Evolutionary conservation across 2,888 invertebrate genomes (phyloP), one percentile per base, ranked within the genome.

Genomic region (Amphipoea lucens): DNA sequence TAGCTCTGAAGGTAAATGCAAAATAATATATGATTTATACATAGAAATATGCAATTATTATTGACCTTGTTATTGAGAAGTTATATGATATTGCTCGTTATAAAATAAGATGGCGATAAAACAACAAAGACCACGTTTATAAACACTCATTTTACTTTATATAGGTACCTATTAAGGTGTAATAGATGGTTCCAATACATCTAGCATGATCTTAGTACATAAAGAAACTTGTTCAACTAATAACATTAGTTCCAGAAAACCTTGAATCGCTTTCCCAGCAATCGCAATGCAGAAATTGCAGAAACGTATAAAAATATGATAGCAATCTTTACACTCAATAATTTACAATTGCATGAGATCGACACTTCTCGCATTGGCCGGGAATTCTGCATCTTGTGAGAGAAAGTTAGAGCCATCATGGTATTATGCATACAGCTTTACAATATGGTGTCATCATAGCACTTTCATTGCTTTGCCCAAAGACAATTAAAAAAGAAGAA

Each of bases 11-110:
- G 65, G 65, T 66, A 42, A 81, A 73, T n/a, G 23, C 54, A 66
- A 54, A n/a, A n/a, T 66, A 23, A n/a, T 70, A 23, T 40, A 73
- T 74, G 5, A 5, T 20, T 40, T 62, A 66, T 67, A 40, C n/a
- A 48, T 66, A 85, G n/a, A 12, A 48, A 71, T 65, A 63, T 74
- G 45, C 60, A 71, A 40, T 78, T 29, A n/a, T 45, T 69, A 66
- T 75, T 86, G 78, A 69, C 86, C 84, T 86, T 84, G 86, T 82
- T 68, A 60, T 66, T 69, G 72, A 72, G 74, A 63, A 75, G 72
- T 75, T 11, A 73, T 48, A 78, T 51, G 20, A 82, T 84, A 72
- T 72, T 69, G n/a, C 14, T 54, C 6, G 54, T 63, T 65, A 71
- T 74, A 62, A 57, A 60, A 74, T 17, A 20, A 42, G 66, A 74